Evolutionary conservation across 2,113 vertebrate genomes (phyloP).

Genomic region (Ceuthmochares aereus): DNA sequence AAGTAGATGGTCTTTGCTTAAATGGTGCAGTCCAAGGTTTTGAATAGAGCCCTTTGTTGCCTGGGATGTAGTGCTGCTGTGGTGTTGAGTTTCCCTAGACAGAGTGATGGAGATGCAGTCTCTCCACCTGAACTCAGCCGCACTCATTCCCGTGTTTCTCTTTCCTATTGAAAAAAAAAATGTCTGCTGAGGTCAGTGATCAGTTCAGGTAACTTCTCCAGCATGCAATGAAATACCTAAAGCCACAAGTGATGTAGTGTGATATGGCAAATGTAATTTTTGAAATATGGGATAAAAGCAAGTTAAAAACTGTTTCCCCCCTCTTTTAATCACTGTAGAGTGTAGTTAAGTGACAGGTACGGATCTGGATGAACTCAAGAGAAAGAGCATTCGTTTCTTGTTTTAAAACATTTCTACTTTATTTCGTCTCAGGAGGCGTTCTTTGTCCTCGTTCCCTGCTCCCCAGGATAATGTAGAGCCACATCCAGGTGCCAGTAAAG

Average conservation of each 20-base stretch:
- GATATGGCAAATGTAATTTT: neutral
- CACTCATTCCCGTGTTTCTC: neutral
- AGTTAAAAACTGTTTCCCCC: neutral
- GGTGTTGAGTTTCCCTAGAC: neutral
- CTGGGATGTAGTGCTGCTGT: neutral
- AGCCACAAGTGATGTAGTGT: neutral
- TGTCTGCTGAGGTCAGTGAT: neutral
- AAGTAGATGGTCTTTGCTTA: neutral
- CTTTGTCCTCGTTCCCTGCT: constrained; percentile 82
- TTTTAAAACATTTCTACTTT: constrained; percentile 31
- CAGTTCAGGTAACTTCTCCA: neutral
- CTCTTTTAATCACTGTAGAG: neutral
- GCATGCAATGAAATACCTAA: neutral
- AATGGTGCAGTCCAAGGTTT: neutral
- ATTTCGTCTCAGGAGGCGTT: constrained; percentile 83
- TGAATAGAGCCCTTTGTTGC: neutral
- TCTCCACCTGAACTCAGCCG: neutral
- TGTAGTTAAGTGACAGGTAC: neutral
- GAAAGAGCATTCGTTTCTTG: neutral
- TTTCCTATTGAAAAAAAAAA: neutral
- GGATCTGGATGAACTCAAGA: neutral
- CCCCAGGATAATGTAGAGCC: constrained; percentile 83
- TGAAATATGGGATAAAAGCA: neutral
- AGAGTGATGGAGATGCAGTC: neutral
- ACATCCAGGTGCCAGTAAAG: constrained; percentile 79